A percentile compares a stretch with the other conserved stretches of the same genome.
phyloP scores from a whole-genome alignment of 2,888 invertebrate species.

The Oxystoma pomonae region DNA sequence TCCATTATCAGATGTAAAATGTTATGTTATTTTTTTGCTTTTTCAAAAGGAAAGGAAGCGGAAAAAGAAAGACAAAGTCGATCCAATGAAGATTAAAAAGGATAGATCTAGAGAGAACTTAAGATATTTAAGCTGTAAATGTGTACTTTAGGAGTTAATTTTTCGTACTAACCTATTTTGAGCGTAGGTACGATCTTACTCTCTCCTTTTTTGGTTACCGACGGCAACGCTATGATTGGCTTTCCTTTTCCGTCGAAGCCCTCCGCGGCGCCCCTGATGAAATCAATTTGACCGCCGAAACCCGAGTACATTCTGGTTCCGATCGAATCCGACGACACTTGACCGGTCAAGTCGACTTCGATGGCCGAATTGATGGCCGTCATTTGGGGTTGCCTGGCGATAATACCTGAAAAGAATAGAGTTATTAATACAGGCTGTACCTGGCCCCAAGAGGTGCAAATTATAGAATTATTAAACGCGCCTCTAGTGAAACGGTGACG shows the following conservation, averaged over 20 bases:
- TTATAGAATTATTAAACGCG: too few relatives aligned
- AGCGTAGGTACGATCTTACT: constrained; percentile 81
- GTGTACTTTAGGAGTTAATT: constrained; percentile 1
- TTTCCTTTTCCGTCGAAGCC: constrained; percentile 81
- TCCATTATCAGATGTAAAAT: too few relatives aligned
- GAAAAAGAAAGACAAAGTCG: too few relatives aligned
- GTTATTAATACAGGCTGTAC: too few relatives aligned
- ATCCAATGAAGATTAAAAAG: neutral
- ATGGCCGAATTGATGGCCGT: constrained; percentile 97
- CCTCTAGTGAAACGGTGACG: too few relatives aligned
- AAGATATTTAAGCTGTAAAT: too few relatives aligned
- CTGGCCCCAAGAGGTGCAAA: too few relatives aligned
- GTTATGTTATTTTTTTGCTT: too few relatives aligned
- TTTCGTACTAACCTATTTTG: constrained; percentile 71
- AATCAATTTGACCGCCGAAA: constrained; percentile 93
- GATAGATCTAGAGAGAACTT: too few relatives aligned
- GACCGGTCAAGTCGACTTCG: constrained; percentile 92
- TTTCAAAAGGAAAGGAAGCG: too few relatives aligned
- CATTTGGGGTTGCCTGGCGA: constrained; percentile 83
- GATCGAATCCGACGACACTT: constrained; percentile 90
- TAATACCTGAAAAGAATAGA: constrained; percentile 52
- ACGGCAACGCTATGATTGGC: constrained; percentile 88
- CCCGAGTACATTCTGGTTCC: constrained; percentile 77
- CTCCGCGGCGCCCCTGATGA: constrained; percentile 86
- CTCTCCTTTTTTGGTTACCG: constrained; percentile 71